Evolutionary conservation across 2,888 invertebrate species (phyloP).

Genomic region (Elmis aenea): DNA sequence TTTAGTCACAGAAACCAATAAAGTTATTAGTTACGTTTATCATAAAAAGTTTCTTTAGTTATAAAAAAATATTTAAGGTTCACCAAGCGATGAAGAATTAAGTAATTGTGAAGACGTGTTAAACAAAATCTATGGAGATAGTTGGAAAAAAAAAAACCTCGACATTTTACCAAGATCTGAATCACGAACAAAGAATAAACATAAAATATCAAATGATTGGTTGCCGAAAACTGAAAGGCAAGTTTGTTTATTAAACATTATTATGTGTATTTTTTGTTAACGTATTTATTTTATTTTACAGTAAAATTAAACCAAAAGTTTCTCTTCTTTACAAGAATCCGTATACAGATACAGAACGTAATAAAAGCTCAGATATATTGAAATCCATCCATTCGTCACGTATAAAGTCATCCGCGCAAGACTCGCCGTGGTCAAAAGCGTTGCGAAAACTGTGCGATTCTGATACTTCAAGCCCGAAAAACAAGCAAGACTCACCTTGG

Average conservation of each 20-base stretch:
- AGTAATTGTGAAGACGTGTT: slow-evolving; percentile 29
- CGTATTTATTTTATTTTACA: slow-evolving; percentile 21
- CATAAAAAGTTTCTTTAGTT: too few relatives aligned
- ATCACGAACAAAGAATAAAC: slow-evolving; percentile 12
- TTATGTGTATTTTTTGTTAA: neutral
- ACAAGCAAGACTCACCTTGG: too few relatives aligned
- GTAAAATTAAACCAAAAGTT: slow-evolving; percentile 23
- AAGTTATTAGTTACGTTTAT: too few relatives aligned
- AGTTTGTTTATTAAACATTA: slow-evolving; percentile 4
- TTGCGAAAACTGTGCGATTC: slow-evolving; percentile 35
- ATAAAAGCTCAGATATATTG: too few relatives aligned
- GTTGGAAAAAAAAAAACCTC: slow-evolving; percentile 38
- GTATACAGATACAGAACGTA: slow-evolving; percentile 25
- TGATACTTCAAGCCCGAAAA: slow-evolving; percentile 22
- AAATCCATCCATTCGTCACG: too few relatives aligned
- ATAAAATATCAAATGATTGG: slow-evolving; percentile 7
- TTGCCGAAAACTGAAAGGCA: slow-evolving; percentile 26
- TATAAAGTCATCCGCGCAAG: too few relatives aligned
- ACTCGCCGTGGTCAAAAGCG: slow-evolving; percentile 29
- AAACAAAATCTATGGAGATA: slow-evolving; percentile 39
- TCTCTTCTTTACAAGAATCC: slow-evolving; percentile 27
- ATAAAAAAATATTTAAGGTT: neutral
- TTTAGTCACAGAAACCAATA: too few relatives aligned
- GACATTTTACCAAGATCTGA: slow-evolving; percentile 34
- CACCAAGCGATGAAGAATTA: slow-evolving; percentile 1